Evolutionary conservation across 35 echinoderm and acorn worm species (phyloP).

Genomic region (Holothuria glaberrima): DNA sequence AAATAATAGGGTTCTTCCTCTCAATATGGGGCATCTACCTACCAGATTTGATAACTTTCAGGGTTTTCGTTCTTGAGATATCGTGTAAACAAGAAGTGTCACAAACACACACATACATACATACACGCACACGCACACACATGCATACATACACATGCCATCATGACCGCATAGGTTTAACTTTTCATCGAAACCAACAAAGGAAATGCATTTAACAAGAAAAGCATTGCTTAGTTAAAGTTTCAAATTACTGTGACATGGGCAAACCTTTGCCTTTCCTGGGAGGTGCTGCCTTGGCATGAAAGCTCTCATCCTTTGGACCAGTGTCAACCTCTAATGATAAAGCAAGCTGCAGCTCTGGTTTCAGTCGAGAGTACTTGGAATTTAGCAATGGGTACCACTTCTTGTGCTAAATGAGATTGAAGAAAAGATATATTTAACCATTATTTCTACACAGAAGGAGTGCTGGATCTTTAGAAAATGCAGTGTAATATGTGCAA

Average conservation of each 20-base stretch:
- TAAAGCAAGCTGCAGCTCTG: conserved; percentile 78
- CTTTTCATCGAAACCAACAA: background rate
- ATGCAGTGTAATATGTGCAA: too few species aligned
- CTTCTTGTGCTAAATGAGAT: conserved; percentile 70
- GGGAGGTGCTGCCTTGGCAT: conserved; percentile 85
- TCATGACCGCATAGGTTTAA: too few species aligned
- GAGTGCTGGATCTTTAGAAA: too few species aligned
- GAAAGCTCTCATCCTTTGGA: conserved; percentile 78
- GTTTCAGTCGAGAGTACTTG: conserved; percentile 86
- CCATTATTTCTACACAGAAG: too few species aligned
- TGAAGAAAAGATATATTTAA: too few species aligned
- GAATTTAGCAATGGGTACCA: conserved; percentile 90
- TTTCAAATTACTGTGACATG: too few species aligned
- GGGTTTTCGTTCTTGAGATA: too few species aligned
- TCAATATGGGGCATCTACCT: too few species aligned
- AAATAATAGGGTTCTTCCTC: too few species aligned
- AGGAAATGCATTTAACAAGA: background rate
- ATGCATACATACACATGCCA: background rate
- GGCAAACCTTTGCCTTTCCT: conserved; percentile 74
- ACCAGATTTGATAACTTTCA: too few species aligned
- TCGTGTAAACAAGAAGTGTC: too few species aligned
- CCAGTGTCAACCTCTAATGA: conserved; percentile 79
- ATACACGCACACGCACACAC: background rate
- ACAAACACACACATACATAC: too few species aligned
- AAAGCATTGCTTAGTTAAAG: background rate